These are phyloP conservation scores for Pachyseris speciosa DNA, from an alignment of 64 coral and sea anemone genomes.

Conservation along the genomic window DNA sequence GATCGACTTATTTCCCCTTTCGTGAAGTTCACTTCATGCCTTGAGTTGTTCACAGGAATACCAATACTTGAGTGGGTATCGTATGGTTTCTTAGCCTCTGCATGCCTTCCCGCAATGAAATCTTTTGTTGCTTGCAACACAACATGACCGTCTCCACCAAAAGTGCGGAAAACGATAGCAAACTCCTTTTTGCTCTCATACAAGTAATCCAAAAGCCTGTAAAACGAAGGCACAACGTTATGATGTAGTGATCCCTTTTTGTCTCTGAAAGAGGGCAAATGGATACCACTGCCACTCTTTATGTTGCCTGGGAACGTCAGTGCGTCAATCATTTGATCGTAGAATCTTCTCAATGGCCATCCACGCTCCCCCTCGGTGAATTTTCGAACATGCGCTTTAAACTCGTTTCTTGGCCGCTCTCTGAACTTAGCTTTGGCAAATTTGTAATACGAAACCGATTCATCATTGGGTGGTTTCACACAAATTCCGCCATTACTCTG, in stretches of 20 bases:
- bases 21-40: not conserved
- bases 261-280: constrained; percentile 42
- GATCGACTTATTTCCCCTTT: constrained; percentile 4
- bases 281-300: not conserved
- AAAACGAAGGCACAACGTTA: constrained; percentile 77
- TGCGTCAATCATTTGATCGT: constrained; percentile 68
- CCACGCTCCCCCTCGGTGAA: constrained; percentile 72
- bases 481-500: constrained; percentile 28
- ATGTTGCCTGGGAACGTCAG: constrained; percentile 47
- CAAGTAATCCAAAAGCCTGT: constrained; percentile 67
- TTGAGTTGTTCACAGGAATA: not conserved
- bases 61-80: constrained; percentile 13
- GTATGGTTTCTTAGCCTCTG: not conserved
- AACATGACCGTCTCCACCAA: constrained; percentile 76
- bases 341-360: constrained; percentile 42
- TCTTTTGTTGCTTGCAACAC: constrained; percentile 70
- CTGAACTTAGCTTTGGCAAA: constrained; percentile 60
- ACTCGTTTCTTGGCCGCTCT: constrained; percentile 47
- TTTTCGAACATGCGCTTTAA: constrained; percentile 61
- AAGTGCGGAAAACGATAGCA: constrained; percentile 82
- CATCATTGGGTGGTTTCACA: constrained; percentile 16
- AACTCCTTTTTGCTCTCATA: constrained; percentile 65
- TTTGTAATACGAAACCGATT: constrained; percentile 71
- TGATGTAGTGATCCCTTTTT: constrained; percentile 44
- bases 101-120: constrained; percentile 34